Evolutionary conservation across 2,113 vertebrate genomes (phyloP).

Genomic region (Grallaria varia): DNA sequence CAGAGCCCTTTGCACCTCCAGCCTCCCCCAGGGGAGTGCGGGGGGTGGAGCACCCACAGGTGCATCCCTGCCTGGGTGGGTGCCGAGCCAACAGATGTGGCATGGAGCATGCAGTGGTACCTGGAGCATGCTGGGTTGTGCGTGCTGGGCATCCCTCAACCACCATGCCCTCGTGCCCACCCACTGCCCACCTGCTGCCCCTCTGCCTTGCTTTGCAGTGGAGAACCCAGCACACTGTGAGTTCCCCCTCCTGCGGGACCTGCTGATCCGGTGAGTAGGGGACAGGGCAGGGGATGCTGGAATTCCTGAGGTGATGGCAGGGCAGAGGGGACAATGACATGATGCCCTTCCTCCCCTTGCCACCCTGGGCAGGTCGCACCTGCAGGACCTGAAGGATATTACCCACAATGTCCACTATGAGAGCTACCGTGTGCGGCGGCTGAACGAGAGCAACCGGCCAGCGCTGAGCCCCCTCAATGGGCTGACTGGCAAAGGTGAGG

Average conservation of each 20-base stretch:
- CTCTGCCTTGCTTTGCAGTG: slow-evolving; percentile 75
- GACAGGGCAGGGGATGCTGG: accelerated
- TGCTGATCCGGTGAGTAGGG: slow-evolving; percentile 89
- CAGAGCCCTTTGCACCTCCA: background rate
- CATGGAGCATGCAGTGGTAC: accelerated
- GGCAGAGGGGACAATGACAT: background rate
- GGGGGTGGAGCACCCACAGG: background rate
- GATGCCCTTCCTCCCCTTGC: background rate
- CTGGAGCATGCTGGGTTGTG: accelerated
- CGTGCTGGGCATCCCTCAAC: accelerated
- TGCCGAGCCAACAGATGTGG: background rate
- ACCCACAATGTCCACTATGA: slow-evolving; percentile 94
- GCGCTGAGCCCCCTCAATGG: background rate
- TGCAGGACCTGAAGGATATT: slow-evolving; percentile 96
- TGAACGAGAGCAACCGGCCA: slow-evolving; percentile 81
- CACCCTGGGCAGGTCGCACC: slow-evolving; percentile 78
- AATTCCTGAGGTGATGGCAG: accelerated
- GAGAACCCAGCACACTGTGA: slow-evolving; percentile 92
- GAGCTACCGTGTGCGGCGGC: slow-evolving; percentile 83
- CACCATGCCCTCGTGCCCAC: background rate
- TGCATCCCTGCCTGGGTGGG: background rate
- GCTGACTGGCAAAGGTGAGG: background rate
- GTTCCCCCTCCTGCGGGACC: slow-evolving; percentile 88
- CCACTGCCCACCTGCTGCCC: background rate
- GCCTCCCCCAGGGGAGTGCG: accelerated